Base-by-base conservation (phyloP, 2,113 vertebrate genomes). In the Megaceryle torquata region DNA sequence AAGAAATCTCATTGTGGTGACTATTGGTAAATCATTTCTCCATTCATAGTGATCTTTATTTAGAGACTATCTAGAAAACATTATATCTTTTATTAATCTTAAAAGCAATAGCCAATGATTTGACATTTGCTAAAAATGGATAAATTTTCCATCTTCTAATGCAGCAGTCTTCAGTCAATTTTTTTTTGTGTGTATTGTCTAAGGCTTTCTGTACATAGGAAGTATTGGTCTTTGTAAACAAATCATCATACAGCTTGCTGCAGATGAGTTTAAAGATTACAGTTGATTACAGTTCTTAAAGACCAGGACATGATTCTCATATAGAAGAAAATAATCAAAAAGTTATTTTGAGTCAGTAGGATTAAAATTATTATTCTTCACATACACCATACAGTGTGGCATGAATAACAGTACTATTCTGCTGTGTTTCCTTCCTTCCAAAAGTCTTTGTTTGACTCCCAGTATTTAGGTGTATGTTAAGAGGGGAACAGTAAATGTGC, bases 21-120 rank as follows among this genome's bases (percentile, higher is more conserved):
- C 96, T 97, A 97, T 98, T 98, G 98, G 98, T 98, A 98, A 98
- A 98, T 98, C 97, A 98, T 97, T 98, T 98, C 97, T 97, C 88
- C 97, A 98, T 98, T 97, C 97, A 97, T 91, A 97, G 97, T 97
- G 96, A 97, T 98, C 97, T 98, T 98, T 98, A 98, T 98, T 98
- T 98, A 97, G 97, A 97, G 96, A 87, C 68, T 97, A 97, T 97
- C 97, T 98, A 95, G 95, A 98, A 98, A 59, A 94, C 96, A 97
- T 98, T 98, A 95, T 97, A 96, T 98, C 90, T 97, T 98, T 97
- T 98, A 98, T 98, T 98, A 98, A 97, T 97, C 96, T 98, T 97
- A 97, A 97, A 97, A 97, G 95, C 94, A 98, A 93, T 97, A 97
- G 95, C 75, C 95, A 94, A 59, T 97, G 96, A 97, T 98, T 96